Evolutionary conservation across 2,797 vertebrate genomes (phyloP).

Genomic region (Dicrostonyx torquatus): DNA sequence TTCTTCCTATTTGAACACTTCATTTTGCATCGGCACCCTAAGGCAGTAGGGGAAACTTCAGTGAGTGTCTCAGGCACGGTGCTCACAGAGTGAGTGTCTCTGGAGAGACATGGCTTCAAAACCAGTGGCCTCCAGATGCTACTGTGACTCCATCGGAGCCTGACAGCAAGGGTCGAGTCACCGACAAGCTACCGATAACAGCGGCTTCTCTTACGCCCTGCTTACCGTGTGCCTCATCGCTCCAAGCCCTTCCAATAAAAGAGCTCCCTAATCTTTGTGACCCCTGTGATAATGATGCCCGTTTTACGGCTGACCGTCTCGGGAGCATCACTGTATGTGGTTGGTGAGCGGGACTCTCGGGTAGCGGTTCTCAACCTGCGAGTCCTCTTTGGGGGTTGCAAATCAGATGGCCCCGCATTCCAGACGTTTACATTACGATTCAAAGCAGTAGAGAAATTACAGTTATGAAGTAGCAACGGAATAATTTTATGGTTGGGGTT

Average conservation of each 20-base stretch:
- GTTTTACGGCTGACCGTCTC: not conserved
- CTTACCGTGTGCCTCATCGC: fast-evolving
- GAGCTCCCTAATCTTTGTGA: not conserved
- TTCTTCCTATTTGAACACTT: fast-evolving
- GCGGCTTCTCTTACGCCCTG: fast-evolving
- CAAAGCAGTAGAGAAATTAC: not conserved
- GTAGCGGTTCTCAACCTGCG: not conserved
- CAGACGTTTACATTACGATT: not conserved
- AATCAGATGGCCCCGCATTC: not conserved
- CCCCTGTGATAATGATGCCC: not conserved
- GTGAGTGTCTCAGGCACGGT: not conserved
- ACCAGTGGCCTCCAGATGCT: not conserved
- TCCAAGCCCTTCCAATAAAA: not conserved
- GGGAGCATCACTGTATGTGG: fast-evolving
- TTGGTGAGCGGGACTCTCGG: not conserved
- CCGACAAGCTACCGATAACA: fast-evolving
- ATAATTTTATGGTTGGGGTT: not conserved
- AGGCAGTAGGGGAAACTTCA: not conserved
- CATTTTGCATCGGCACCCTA: no score
- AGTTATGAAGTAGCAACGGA: not conserved
- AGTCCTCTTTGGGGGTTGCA: no score
- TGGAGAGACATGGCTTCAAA: not conserved
- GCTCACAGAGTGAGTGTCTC: not conserved
- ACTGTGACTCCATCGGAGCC: fast-evolving
- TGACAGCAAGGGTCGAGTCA: not conserved